Evolutionary conservation across 2,113 vertebrate species (phyloP).

Genomic region (Balaeniceps rex): DNA sequence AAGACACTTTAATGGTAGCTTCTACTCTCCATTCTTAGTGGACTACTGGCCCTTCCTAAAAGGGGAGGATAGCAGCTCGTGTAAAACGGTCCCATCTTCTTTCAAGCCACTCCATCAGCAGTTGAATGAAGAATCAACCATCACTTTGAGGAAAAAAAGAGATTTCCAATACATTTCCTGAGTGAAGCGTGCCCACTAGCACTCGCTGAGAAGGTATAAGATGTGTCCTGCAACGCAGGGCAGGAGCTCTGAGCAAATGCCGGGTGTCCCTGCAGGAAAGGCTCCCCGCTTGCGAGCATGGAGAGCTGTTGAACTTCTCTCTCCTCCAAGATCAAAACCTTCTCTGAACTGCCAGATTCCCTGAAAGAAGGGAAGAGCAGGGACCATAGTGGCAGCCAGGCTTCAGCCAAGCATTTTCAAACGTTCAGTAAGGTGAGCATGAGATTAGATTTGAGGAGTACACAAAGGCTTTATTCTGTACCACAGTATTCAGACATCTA

Average conservation of each 20-base stretch:
- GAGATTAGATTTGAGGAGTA: neutral
- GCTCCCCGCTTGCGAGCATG: accelerated
- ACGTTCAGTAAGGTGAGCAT: accelerated
- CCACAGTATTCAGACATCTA: neutral
- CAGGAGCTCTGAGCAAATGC: neutral
- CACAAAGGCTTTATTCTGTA: neutral
- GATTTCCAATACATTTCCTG: neutral
- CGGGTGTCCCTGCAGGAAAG: neutral
- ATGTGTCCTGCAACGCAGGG: neutral
- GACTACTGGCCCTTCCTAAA: neutral
- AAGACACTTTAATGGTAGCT: neutral
- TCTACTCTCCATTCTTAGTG: neutral
- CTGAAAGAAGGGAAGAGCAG: neutral
- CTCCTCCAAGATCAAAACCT: neutral
- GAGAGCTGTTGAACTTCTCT: neutral
- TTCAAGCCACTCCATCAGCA: neutral
- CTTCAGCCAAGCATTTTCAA: neutral
- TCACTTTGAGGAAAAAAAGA: neutral
- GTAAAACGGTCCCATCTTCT: neutral
- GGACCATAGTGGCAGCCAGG: neutral
- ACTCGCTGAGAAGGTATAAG: neutral
- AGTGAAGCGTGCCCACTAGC: accelerated
- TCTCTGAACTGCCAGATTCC: neutral
- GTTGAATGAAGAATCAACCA: neutral
- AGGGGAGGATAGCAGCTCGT: neutral